Evolutionary conservation across 2,113 vertebrate species (phyloP), one percentile per base, ranked within the genome.

Genomic region (Bufo gargarizans): DNA sequence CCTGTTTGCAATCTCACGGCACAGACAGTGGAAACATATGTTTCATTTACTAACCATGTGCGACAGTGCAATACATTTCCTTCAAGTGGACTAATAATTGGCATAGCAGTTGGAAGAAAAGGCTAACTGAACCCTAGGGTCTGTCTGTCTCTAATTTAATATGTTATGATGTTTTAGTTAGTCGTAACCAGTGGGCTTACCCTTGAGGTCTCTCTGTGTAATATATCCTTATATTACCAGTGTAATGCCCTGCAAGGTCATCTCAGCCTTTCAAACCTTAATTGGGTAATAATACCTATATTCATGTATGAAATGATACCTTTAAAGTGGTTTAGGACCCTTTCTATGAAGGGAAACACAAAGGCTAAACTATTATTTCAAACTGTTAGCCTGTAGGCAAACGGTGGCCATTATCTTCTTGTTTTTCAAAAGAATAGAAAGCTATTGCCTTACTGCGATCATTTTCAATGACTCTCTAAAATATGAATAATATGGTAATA

Each of bases 21-120:
- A 84, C 58, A 88, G 71, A 84, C 71, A 84, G 55, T 88, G 81
- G 49, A 88, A 88, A 82, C 72, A 76, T 83, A 55, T 88, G 80
- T 88, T 84, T 88, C 12, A 88, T 88, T 84, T 77, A 77, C 80
- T 77, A 61, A 53, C 81, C 58, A 77, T 88, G 19, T 76, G 49
- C 58, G 55, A 82, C 81, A 77, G 56, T 43, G 71, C 72, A 88
- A 67, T 61, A 63, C 79, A 61, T 77, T 88, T 59, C 72, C 69
- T 88, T 82, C 61, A 67, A 58, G 61, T 69, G 69, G 56, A 67
- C 59, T 65, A 84, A 77, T 84, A 84, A 84, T 67, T 84, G 53
- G 65, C 72, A 82, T 84, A 65, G 87, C 87, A 82, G 69, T 55
- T 77, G 81, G 69, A 88, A 84, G 87, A 78, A 84, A 86, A 67